Base-by-base conservation (phyloP, 2,888 invertebrate genomes). In the Onthophagus sagittarius region DNA sequence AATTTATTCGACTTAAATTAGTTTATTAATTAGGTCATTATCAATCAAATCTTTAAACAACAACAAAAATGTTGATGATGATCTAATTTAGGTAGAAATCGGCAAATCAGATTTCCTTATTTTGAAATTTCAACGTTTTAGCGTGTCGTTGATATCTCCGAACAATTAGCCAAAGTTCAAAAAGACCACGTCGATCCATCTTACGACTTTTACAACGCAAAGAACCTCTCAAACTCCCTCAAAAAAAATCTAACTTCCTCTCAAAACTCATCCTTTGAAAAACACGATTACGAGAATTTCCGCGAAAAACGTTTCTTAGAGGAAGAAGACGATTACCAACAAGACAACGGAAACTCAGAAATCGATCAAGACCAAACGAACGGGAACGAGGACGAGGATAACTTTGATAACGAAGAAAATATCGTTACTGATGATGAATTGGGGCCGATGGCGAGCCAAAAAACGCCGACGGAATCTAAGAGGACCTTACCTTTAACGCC, bases 71-170 rank as follows among this genome's bases (percentile, higher is more conserved):
- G n/a, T n/a, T n/a, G n/a, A n/a, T n/a, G n/a, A n/a, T n/a, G n/a
- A n/a, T n/a, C n/a, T n/a, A n/a, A n/a, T n/a, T n/a, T n/a, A n/a
- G n/a, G n/a, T n/a, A n/a, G n/a, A n/a, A n/a, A n/a, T n/a, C n/a
- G n/a, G n/a, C n/a, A n/a, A n/a, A n/a, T n/a, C n/a, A n/a, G n/a
- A n/a, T n/a, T n/a, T n/a, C n/a, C n/a, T n/a, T n/a, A n/a, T n/a
- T n/a, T n/a, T n/a, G n/a, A n/a, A n/a, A n/a, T 14, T 65, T 71
- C 15, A 62, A 63, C 11, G 73, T 81, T 82, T 23, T 81, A 93
- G 92, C 89, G 96, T 80, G 95, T 96, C 80, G 94, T 95, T 87
- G 95, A 96, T 83, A 92, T 93, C 5, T 96, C 96, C 0, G 95
- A 96, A 83, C 92, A 93, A 78, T 94, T 94, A 0, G 88, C 92